phyloP scores from a whole-genome alignment of 2,797 vertebrate genomes.

The Leptodactylus fallax region DNA sequence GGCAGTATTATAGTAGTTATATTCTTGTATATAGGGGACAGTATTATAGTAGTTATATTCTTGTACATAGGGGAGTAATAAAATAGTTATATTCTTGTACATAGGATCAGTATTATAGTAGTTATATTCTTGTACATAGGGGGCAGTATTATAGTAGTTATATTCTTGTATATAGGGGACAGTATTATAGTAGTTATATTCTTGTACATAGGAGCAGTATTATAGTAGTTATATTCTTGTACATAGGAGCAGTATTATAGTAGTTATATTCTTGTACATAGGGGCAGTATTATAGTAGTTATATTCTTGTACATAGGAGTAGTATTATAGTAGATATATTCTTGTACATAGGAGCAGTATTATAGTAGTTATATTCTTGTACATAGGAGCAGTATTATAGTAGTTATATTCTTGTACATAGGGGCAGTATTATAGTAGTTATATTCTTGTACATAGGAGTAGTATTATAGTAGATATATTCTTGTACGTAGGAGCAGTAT shows the following conservation, averaged over 20 bases:
- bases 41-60: no score
- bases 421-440: slow-evolving; percentile 15
- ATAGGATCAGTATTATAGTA: background rate
- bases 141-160: slow-evolving; percentile 10
- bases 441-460: background rate
- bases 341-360: slow-evolving; percentile 6
- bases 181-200: slow-evolving; percentile 12
- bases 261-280: slow-evolving; percentile 11
- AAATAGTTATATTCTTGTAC: background rate
- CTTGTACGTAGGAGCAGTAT: background rate
- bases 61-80: no score
- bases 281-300: slow-evolving; percentile 11
- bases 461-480: background rate
- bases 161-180: background rate
- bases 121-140: slow-evolving; percentile 7
- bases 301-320: slow-evolving; percentile 4
- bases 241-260: slow-evolving; percentile 7
- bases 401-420: slow-evolving; percentile 14
- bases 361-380: slow-evolving; percentile 12
- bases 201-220: background rate
- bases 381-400: slow-evolving; percentile 1
- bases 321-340: slow-evolving; percentile 11
- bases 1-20: no score
- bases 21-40: background rate
- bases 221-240: slow-evolving; percentile 15